phyloP scores from a whole-genome alignment of 2,888 invertebrate species.

The Spatulosminthurus flaviceps region DNA sequence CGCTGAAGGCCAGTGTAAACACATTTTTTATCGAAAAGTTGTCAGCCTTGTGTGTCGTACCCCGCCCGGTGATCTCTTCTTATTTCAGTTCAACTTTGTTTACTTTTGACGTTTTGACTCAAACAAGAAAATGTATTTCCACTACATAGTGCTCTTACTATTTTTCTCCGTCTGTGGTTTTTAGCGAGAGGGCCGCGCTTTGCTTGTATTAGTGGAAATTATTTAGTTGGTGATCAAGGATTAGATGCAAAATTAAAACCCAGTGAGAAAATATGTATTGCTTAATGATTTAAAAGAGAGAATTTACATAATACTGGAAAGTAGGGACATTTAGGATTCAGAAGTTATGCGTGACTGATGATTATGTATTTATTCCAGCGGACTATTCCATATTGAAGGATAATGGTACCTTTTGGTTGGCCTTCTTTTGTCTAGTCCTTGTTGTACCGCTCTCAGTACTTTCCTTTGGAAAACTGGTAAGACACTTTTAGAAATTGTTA shows the following conservation, averaged over 20 bases:
- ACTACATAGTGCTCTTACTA: neutral
- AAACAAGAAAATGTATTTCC: conserved; percentile 43
- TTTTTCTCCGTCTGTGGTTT: conserved; percentile 1
- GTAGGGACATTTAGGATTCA: too few species aligned
- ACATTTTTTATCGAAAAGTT: conserved; percentile 50
- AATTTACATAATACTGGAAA: too few species aligned
- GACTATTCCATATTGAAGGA: conserved; percentile 67
- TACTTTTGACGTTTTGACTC: conserved; percentile 36
- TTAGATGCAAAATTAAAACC: too few species aligned
- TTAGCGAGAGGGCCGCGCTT: too few species aligned
- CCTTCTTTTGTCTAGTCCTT: conserved; percentile 70
- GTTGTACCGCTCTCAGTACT: conserved; percentile 69
- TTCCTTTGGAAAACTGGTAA: conserved; percentile 68
- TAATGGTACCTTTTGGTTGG: conserved; percentile 74
- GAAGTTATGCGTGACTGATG: too few species aligned
- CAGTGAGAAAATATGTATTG: too few species aligned
- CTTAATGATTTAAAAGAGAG: too few species aligned
- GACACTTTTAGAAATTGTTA: conserved; percentile 44
- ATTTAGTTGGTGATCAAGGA: too few species aligned
- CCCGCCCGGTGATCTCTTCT: conserved; percentile 34
- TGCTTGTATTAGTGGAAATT: too few species aligned
- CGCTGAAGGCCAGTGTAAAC: conserved; percentile 54
- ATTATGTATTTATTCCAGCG: conserved; percentile 9
- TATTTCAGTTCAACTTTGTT: conserved; percentile 30
- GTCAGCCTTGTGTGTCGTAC: conserved; percentile 34